Conservation (phyloP, 1,140 invertebrate species). For the Meloidogyne chitwoodi region DNA sequence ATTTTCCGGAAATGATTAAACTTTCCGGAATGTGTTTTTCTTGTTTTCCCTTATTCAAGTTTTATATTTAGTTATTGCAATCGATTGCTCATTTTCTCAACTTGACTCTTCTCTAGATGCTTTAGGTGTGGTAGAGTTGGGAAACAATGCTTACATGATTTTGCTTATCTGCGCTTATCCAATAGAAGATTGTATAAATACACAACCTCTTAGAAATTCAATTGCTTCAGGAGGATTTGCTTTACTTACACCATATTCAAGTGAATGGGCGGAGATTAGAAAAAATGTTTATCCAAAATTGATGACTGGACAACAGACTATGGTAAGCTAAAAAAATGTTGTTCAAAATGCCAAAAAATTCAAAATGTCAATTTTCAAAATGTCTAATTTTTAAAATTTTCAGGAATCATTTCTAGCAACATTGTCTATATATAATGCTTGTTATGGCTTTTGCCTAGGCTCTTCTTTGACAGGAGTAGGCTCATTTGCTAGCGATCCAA, state of each 20-base stretch:
- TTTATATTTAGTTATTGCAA: slow-evolving; percentile 34
- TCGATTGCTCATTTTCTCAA: slow-evolving; percentile 21
- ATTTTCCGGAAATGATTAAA: too few relatives aligned
- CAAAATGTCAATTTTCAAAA: not conserved
- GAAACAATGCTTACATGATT: slow-evolving; percentile 34
- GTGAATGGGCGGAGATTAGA: slow-evolving; percentile 3
- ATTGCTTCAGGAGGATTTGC: slow-evolving; percentile 29
- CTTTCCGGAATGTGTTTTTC: too few relatives aligned
- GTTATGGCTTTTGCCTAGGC: slow-evolving; percentile 37
- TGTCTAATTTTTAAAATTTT: not conserved
- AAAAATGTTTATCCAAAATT: not conserved
- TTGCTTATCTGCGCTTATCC: slow-evolving; percentile 24
- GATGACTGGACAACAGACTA: not conserved
- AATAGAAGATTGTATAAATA: slow-evolving; percentile 13
- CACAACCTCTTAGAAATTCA: not conserved
- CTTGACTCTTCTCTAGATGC: slow-evolving; percentile 17
- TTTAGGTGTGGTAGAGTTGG: slow-evolving; percentile 25
- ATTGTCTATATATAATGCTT: slow-evolving; percentile 35
- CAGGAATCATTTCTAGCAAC: slow-evolving; percentile 20
- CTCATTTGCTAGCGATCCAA: slow-evolving; percentile 3
- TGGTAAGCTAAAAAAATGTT: not conserved
- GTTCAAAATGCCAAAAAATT: not conserved
- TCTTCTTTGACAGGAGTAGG: not conserved
- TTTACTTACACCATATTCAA: slow-evolving; percentile 4
- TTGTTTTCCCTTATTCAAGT: not conserved